Evolutionary conservation across 2,888 invertebrate genomes (phyloP).

Genomic region (Pantelozetes paolii): DNA sequence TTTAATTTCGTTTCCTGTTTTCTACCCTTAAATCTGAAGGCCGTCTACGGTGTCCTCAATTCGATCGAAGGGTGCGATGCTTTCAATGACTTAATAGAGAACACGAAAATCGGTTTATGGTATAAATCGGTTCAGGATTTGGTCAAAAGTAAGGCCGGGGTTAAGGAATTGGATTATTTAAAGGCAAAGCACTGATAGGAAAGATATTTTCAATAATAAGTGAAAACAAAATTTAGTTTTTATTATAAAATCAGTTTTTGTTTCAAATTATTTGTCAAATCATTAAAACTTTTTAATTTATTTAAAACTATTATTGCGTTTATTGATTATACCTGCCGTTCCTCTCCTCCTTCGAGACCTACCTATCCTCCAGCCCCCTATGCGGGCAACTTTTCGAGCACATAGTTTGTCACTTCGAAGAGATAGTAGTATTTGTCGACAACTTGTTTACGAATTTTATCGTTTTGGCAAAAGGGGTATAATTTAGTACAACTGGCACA

Average conservation of each 20-base stretch:
- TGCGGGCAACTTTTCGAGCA: slow-evolving; percentile 38
- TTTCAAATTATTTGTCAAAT: not conserved
- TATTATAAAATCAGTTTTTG: not conserved
- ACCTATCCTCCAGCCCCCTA: not conserved
- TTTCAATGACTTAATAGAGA: slow-evolving; percentile 70
- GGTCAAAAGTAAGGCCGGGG: slow-evolving; percentile 33
- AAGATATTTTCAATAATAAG: not conserved
- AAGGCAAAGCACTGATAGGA: not conserved
- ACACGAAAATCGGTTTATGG: slow-evolving; percentile 74
- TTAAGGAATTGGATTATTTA: slow-evolving; percentile 16
- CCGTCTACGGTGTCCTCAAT: slow-evolving; percentile 81
- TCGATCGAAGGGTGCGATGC: slow-evolving; percentile 91
- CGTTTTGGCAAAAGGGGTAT: slow-evolving; percentile 38
- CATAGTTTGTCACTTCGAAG: slow-evolving; percentile 41
- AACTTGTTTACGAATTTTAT: slow-evolving; percentile 31
- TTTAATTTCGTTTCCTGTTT: not conserved
- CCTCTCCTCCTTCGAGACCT: not conserved
- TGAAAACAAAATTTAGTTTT: not conserved
- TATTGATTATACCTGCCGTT: not conserved
- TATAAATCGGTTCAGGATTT: slow-evolving; percentile 66
- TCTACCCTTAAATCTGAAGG: slow-evolving; percentile 51
- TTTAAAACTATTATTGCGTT: not conserved
- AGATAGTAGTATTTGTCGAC: slow-evolving; percentile 39
- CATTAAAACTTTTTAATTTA: not conserved
- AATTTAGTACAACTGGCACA: slow-evolving; percentile 30